Conservation (phyloP, 2,113 vertebrate genomes). For the Spea bombifrons region DNA sequence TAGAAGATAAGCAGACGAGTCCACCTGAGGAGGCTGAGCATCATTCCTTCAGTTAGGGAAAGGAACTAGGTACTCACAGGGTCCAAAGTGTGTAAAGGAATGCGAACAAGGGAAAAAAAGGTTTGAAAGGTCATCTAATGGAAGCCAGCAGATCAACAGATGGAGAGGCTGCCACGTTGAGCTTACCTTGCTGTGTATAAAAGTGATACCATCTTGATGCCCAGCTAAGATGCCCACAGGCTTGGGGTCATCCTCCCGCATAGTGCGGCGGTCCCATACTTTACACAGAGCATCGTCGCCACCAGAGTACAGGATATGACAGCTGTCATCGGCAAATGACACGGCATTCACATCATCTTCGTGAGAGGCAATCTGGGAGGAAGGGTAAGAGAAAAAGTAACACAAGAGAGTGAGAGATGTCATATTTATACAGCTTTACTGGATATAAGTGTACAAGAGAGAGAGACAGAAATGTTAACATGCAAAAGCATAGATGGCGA, state of each 20-base stretch:
- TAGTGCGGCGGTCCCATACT: slow-evolving; percentile 87
- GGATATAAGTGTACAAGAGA: too few species aligned
- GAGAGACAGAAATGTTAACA: too few species aligned
- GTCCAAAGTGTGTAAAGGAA: too few species aligned
- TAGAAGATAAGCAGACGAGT: too few species aligned
- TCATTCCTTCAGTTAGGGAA: too few species aligned
- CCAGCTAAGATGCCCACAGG: slow-evolving; percentile 86
- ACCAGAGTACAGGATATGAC: slow-evolving; percentile 87
- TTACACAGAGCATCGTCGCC: slow-evolving; percentile 89
- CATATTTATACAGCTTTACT: too few species aligned
- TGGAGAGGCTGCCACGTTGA: neutral
- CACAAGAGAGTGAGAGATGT: neutral
- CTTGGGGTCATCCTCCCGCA: slow-evolving; percentile 83
- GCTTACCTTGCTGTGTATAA: slow-evolving; percentile 90
- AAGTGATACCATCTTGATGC: slow-evolving; percentile 88
- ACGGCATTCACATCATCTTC: slow-evolving; percentile 90
- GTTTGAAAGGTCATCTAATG: too few species aligned
- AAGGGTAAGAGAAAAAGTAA: neutral
- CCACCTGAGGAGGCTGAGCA: too few species aligned
- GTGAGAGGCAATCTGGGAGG: slow-evolving; percentile 78
- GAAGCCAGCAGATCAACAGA: too few species aligned
- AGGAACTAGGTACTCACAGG: too few species aligned
- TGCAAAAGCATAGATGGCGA: too few species aligned
- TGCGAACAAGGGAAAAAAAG: too few species aligned
- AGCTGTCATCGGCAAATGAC: slow-evolving; percentile 83